Percentiles rank a stretch among this genome's conserved stretches.
These are phyloP conservation scores for Apamea monoglypha DNA, from an alignment of 2,888 invertebrate genomes.

Conservation along the genomic window DNA sequence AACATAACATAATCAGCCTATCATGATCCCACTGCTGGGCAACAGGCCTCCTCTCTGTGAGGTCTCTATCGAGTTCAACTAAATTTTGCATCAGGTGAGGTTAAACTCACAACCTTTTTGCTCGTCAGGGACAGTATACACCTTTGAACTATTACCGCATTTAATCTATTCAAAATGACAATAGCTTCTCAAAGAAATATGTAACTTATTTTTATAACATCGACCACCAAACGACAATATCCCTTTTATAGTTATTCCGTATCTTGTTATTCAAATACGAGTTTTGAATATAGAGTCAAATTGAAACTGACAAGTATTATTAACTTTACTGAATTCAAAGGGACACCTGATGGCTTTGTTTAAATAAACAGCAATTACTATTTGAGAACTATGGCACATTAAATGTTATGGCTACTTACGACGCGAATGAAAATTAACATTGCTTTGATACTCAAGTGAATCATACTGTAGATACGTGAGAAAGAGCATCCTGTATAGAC, in stretches of 20 bases:
- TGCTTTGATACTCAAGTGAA: background rate
- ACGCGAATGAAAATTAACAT: background rate
- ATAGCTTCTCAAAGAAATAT: background rate
- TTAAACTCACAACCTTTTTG: background rate
- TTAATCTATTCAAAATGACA: background rate
- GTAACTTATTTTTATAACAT: background rate
- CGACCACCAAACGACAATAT: background rate
- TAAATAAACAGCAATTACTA: conserved; percentile 49
- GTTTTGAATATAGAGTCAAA: conserved; percentile 47
- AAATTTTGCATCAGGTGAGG: no score
- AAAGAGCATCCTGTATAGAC: background rate
- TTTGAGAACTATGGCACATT: conserved; percentile 39
- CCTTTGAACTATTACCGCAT: background rate
- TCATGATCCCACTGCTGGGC: no score
- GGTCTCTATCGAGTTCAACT: no score
- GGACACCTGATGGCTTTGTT: conserved; percentile 52
- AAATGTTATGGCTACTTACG: conserved; percentile 39
- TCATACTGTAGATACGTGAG: background rate
- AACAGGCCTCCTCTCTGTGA: no score
- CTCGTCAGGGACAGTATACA: background rate
- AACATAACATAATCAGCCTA: no score
- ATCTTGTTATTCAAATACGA: conserved; percentile 34
- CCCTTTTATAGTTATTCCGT: conserved; percentile 5
- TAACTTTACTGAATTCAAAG: conserved; percentile 34
- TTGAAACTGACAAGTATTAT: conserved; percentile 31